Evolutionary conservation across 2,113 vertebrate species (phyloP).

Genomic region (Himantopus leucocephalus): DNA sequence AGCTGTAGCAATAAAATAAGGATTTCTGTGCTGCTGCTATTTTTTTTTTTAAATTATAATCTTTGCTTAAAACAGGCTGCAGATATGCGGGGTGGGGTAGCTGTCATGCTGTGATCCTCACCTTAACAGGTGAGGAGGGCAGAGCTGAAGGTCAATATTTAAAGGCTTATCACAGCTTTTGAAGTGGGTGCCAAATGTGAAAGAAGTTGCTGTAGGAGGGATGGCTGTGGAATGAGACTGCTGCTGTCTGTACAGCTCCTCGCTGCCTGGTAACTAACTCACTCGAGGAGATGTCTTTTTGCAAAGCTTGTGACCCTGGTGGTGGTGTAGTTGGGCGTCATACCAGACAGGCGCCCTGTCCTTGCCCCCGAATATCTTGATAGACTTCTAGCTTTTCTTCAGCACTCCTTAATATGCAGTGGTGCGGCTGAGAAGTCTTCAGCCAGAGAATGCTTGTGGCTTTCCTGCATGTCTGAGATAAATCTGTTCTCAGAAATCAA

Average conservation of each 20-base stretch:
- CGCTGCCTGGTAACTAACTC: neutral
- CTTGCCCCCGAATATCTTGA: neutral
- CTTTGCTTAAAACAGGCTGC: neutral
- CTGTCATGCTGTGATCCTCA: neutral
- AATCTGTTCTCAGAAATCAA: neutral
- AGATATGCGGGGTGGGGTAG: no score
- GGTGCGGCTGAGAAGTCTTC: neutral
- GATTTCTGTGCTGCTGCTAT: neutral
- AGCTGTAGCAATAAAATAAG: neutral
- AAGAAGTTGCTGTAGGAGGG: neutral
- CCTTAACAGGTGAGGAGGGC: neutral
- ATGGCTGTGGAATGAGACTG: neutral
- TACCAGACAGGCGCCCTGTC: neutral
- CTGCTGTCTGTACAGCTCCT: neutral
- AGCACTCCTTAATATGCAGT: neutral
- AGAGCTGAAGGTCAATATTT: neutral
- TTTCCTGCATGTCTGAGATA: neutral
- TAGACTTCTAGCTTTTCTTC: neutral
- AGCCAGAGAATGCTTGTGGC: neutral
- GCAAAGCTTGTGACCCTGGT: neutral
- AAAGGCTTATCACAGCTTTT: neutral
- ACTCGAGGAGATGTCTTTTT: neutral
- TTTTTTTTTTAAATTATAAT: neutral
- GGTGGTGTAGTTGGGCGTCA: accelerated
- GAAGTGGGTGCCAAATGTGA: neutral